Percentiles rank a stretch among this genome's conserved stretches.
Evolutionary conservation across 2,888 invertebrate genomes (phyloP).

Genomic region (Dusona sp.): DNA sequence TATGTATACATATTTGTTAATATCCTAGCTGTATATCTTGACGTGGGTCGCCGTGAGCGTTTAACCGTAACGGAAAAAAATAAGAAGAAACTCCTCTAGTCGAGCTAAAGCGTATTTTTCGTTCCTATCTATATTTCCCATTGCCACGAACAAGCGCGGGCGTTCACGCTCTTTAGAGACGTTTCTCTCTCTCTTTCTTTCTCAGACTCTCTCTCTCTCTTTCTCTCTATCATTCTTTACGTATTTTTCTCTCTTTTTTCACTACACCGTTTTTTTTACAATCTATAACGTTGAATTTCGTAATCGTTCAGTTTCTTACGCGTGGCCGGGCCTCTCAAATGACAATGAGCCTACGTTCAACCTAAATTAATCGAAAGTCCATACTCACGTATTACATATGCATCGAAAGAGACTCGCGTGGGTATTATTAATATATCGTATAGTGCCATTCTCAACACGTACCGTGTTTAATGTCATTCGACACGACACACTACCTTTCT

Average conservation of each 20-base stretch:
- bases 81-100: constrained; percentile 30
- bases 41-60: constrained; percentile 59
- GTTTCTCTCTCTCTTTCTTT: constrained; percentile 16
- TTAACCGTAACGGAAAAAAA: constrained; percentile 55
- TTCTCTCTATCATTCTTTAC: neutral
- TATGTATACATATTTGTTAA: constrained; percentile 26
- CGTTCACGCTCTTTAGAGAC: constrained; percentile 30
- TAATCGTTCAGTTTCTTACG: constrained; percentile 23
- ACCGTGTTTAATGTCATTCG: constrained; percentile 12
- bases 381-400: constrained; percentile 30
- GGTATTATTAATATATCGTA: constrained; percentile 33
- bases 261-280: neutral
- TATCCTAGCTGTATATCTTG: constrained; percentile 32
- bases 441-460: constrained; percentile 31
- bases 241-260: neutral
- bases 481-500: constrained; percentile 6
- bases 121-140: constrained; percentile 39
- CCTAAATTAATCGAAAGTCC: constrained; percentile 65
- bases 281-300: constrained; percentile 34
- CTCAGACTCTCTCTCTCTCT: neutral
- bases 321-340: constrained; percentile 18
- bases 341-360: constrained; percentile 61
- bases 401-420: constrained; percentile 47
- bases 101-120: constrained; percentile 44
- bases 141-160: constrained; percentile 51